A percentile compares a stretch with the other conserved stretches of the same genome.
Evolutionary conservation across 2,797 vertebrate genomes (phyloP).

Genomic region (Liparis tanakae): DNA sequence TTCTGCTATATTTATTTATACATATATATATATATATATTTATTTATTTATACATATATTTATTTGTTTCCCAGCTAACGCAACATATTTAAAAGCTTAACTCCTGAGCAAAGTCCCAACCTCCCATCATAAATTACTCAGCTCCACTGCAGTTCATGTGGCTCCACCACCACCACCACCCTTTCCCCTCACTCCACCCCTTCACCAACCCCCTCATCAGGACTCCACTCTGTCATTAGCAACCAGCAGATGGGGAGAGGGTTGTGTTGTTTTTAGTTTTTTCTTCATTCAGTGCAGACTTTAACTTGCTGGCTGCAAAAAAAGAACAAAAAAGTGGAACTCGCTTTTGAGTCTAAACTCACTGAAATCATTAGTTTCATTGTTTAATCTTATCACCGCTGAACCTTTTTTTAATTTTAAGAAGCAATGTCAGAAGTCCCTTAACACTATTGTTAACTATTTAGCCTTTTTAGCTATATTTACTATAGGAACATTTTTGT

Average conservation of each 20-base stretch:
- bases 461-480: too few relatives aligned
- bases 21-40: background rate
- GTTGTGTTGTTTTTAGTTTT: slow-evolving; percentile 29
- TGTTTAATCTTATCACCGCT: background rate
- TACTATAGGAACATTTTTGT: too few relatives aligned
- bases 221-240: slow-evolving; percentile 79
- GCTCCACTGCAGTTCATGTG: slow-evolving; percentile 72
- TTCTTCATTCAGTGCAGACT: slow-evolving; percentile 49
- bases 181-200: slow-evolving; percentile 51
- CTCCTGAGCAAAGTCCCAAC: slow-evolving; percentile 68
- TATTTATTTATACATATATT: background rate
- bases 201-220: slow-evolving; percentile 73
- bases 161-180: slow-evolving; percentile 56
- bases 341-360: background rate
- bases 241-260: slow-evolving; percentile 68
- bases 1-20: too few relatives aligned
- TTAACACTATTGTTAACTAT: background rate
- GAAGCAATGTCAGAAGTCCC: background rate
- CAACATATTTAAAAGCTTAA: slow-evolving; percentile 14
- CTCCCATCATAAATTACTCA: slow-evolving; percentile 73
- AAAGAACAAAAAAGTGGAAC: slow-evolving; percentile 10
- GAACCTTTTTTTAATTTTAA: background rate
- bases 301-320: slow-evolving; percentile 33
- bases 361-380: background rate
- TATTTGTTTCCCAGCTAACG: slow-evolving; percentile 10